A percentile compares a stretch with the other conserved stretches of the same genome.
phyloP scores from a whole-genome alignment of 2,888 invertebrate genomes.

The Therioaphis trifolii region DNA sequence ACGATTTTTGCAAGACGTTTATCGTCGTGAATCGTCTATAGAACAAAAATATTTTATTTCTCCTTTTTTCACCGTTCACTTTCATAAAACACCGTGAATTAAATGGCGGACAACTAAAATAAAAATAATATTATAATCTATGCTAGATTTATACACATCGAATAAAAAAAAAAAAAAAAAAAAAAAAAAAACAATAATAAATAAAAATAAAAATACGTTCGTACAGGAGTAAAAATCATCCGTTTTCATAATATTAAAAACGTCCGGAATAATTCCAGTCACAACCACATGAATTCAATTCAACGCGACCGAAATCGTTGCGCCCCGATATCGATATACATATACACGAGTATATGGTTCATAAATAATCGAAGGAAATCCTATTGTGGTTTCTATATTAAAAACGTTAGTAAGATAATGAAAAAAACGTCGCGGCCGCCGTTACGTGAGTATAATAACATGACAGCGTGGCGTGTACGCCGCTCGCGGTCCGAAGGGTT shows the following conservation, averaged over 20 bases:
- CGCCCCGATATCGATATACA: too few relatives aligned
- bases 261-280: constrained; percentile 1
- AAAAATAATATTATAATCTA: too few relatives aligned
- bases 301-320: not conserved
- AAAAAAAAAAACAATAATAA: not conserved
- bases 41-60: too few relatives aligned
- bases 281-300: not conserved
- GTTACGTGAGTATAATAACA: constrained; percentile 6
- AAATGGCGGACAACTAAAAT: too few relatives aligned
- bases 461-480: not conserved
- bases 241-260: constrained; percentile 13
- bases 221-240: too few relatives aligned
- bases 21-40: too few relatives aligned
- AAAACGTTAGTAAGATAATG: not conserved
- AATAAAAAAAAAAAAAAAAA: not conserved
- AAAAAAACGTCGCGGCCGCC: not conserved
- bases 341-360: too few relatives aligned
- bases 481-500: not conserved
- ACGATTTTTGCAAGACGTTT: too few relatives aligned
- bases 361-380: constrained; percentile 1
- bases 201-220: too few relatives aligned
- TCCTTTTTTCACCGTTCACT: too few relatives aligned
- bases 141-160: too few relatives aligned
- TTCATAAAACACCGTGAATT: too few relatives aligned
- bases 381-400: not conserved